A percentile compares a stretch with the other conserved stretches of the same genome.
Conservation (phyloP, 1,140 invertebrate genomes). For the Amyelois transitella region DNA sequence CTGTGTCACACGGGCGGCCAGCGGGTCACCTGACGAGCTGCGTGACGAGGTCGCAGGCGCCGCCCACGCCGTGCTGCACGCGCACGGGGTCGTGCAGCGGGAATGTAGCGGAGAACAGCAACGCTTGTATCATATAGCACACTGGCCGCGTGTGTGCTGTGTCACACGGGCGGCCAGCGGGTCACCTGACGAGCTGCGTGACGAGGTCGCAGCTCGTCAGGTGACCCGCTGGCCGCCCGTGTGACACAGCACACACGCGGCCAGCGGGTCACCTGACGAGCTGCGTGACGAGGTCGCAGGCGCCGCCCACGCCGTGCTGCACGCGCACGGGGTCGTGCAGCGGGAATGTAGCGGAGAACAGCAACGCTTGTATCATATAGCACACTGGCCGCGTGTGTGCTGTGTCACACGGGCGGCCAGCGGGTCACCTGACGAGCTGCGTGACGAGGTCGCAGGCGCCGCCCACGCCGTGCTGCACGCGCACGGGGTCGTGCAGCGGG, state of each 20-base stretch:
- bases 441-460: slow-evolving; percentile 68
- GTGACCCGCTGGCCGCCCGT: too few relatives aligned
- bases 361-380: slow-evolving; percentile 89
- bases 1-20: too few relatives aligned
- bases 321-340: slow-evolving; percentile 54
- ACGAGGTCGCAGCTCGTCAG: too few relatives aligned
- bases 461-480: slow-evolving; percentile 78
- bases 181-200: too few relatives aligned
- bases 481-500: background rate
- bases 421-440: slow-evolving; percentile 73
- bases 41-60: slow-evolving; percentile 57
- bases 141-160: too few relatives aligned
- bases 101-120: slow-evolving; percentile 98
- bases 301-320: slow-evolving; percentile 81
- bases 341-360: slow-evolving; percentile 98
- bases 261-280: slow-evolving; percentile 70
- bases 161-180: too few relatives aligned
- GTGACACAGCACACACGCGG: too few relatives aligned
- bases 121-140: slow-evolving; percentile 89
- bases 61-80: slow-evolving; percentile 80
- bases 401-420: too few relatives aligned
- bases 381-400: too few relatives aligned
- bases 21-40: slow-evolving; percentile 66
- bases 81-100: slow-evolving; percentile 73
- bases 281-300: background rate